phyloP scores from a whole-genome alignment of 2,113 vertebrate species.

The Grallaria varia region DNA sequence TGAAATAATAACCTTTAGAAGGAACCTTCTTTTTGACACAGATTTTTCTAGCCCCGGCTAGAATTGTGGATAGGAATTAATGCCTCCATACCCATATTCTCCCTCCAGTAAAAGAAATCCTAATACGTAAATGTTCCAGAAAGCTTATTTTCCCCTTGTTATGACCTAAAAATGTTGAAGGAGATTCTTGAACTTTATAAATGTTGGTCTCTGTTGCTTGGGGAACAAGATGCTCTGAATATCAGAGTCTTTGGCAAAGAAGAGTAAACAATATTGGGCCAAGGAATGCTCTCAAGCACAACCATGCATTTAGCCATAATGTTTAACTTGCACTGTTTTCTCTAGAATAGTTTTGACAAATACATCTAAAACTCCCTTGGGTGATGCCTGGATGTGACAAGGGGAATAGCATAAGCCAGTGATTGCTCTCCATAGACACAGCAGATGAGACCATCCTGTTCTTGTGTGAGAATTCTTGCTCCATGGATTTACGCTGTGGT shows the following conservation, averaged over 20 bases:
- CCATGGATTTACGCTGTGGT: rapidly evolving
- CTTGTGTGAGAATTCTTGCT: not conserved
- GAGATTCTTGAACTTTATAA: rapidly evolving
- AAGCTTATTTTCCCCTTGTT: not conserved
- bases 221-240: not conserved
- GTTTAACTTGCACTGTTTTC: not conserved
- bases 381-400: not conserved
- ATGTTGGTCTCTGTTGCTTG: not conserved
- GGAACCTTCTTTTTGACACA: not conserved
- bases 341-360: not conserved
- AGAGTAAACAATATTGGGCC: not conserved
- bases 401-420: not conserved
- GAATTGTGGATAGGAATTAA: not conserved
- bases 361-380: not conserved
- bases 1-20: not conserved
- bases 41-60: not conserved
- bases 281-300: not conserved
- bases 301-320: not conserved
- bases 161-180: not conserved
- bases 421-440: not conserved
- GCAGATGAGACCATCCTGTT: not conserved
- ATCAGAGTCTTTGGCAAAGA: not conserved
- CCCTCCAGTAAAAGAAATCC: not conserved
- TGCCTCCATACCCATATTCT: not conserved
- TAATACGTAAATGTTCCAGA: not conserved